Evolutionary conservation across 2,888 invertebrate species (phyloP), one percentile per base, ranked within the genome.

Genomic region (Chrysolina oricalcia): DNA sequence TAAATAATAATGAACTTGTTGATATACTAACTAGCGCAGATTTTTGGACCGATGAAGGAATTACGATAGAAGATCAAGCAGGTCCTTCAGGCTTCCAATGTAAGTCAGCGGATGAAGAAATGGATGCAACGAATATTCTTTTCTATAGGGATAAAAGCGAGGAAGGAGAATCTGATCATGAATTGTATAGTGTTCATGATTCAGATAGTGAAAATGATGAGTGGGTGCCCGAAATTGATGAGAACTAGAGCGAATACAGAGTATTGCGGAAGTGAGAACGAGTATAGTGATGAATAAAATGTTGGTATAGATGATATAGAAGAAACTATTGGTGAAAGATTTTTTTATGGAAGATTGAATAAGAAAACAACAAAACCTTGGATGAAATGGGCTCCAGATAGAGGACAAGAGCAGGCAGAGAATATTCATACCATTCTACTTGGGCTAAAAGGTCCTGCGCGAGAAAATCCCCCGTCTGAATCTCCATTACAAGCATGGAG

Each of bases 101-200:
- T n/a, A n/a, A n/a, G n/a, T n/a, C 53, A 53, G 40, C 35, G 10
- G 40, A 65, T 65, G 64, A 65, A 41, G 43, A 43, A 65, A 19
- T 35, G 40, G 43, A 35, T 40, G 64, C 35, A 3, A 43, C 35
- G 15, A 43, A 65, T 19, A 65, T 65, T 43, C 43, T 65, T 65
- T 17, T 40, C 19, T 10, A 27, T 63, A 27, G 63, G 27, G 63
- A 63, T 11, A 40, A 17, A 27, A 63, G 63, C 27, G 63, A 65
- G 40, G 41, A 19, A 43, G 64, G 43, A 19, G 64, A 65, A 21
- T 43, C 41, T 65, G 69, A 69, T 53, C 50, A 40, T 69, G 69
- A 69, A 35, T n/a, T 53, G 40, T 69, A 56, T n/a, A 69, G 56
- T 53, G 68, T 23, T n/a, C 68, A 68, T 50, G 23, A 50, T 27